Conservation (phyloP, 2,888 invertebrate species). For the Spisula solida region DNA sequence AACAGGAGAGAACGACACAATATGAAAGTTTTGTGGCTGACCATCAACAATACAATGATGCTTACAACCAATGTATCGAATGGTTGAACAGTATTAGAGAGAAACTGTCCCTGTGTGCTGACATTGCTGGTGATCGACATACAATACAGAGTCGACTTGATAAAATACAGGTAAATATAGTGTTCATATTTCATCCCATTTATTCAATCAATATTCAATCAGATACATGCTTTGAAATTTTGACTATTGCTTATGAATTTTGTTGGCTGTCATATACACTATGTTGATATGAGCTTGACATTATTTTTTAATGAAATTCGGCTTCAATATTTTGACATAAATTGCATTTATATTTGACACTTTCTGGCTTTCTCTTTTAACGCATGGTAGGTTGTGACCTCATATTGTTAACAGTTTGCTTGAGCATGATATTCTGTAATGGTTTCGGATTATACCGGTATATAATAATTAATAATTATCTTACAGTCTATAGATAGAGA, state of each 20-base stretch:
- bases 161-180: constrained; percentile 90
- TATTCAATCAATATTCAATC: background rate
- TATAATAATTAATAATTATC: background rate
- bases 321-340: background rate
- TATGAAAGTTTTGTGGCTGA: constrained; percentile 95
- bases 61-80: constrained; percentile 82
- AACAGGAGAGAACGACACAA: constrained; percentile 89
- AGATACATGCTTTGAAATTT: constrained; percentile 7
- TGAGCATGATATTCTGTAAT: background rate
- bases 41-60: constrained; percentile 91
- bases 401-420: background rate
- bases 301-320: background rate
- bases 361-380: background rate
- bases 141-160: constrained; percentile 93
- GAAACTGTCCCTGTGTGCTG: constrained; percentile 93
- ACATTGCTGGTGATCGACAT: constrained; percentile 95
- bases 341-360: background rate
- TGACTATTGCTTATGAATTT: background rate
- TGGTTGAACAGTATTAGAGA: constrained; percentile 97
- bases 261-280: background rate
- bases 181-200: background rate
- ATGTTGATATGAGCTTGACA: background rate
- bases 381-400: background rate
- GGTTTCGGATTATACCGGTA: background rate
- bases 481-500: constrained; percentile 73